A percentile compares a stretch with the other conserved stretches of the same genome.
Evolutionary conservation across 2,113 vertebrate genomes (phyloP).

Genomic region (Sarotherodon lohbergeri): DNA sequence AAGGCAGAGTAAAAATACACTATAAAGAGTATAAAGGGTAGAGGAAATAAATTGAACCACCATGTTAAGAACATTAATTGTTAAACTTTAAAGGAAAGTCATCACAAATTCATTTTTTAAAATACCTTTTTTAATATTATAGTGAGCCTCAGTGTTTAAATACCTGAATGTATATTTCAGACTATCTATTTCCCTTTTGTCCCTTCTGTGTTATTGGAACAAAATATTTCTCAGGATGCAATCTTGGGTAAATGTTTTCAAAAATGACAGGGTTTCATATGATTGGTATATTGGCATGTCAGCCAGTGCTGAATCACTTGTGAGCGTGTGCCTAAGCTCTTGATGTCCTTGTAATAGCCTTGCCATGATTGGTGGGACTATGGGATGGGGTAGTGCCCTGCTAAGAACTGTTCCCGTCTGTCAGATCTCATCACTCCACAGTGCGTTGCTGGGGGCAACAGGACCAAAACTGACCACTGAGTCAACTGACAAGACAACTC

Average conservation of each 20-base stretch:
- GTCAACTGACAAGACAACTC: conserved; percentile 69
- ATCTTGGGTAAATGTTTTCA: neutral
- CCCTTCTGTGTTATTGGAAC: neutral
- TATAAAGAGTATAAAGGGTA: neutral
- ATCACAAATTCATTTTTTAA: neutral
- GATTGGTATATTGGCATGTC: conserved; percentile 17
- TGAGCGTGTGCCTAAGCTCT: conserved; percentile 19
- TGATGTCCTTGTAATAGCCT: conserved; percentile 8
- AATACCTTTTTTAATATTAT: neutral
- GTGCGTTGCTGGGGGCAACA: conserved; percentile 32
- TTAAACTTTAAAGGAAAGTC: neutral
- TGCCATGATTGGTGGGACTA: conserved; percentile 20
- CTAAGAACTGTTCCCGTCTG: conserved; percentile 53
- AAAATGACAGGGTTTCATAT: conserved; percentile 2
- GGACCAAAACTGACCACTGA: conserved; percentile 70
- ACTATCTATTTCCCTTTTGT: neutral
- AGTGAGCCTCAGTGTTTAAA: neutral
- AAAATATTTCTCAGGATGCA: neutral
- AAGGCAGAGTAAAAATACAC: neutral
- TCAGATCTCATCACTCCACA: conserved; percentile 60
- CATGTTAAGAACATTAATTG: neutral
- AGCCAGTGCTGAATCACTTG: neutral
- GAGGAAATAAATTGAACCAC: neutral
- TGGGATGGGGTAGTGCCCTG: conserved; percentile 33
- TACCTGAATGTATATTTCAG: neutral